Percentiles rank a stretch among this genome's conserved stretches.
Conservation (phyloP, 1,140 invertebrate species). For the Cephus cinctus region DNA sequence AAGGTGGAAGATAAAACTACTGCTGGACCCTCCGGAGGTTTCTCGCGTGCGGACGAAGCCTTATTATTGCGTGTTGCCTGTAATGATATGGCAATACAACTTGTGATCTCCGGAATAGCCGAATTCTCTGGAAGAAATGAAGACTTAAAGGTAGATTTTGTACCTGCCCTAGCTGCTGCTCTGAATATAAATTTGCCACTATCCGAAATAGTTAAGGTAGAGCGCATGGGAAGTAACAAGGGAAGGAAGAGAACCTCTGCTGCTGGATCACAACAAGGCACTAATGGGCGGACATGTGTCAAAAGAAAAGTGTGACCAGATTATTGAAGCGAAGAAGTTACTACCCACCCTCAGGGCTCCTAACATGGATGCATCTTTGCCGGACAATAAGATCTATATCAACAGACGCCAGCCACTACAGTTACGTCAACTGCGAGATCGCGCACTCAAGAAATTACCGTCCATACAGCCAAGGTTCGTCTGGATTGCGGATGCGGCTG, state of each 20-base stretch:
- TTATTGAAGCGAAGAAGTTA: not conserved
- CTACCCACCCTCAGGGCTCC: not conserved
- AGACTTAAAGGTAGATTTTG: not conserved
- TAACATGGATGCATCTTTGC: not conserved
- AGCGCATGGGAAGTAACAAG: constrained; percentile 1
- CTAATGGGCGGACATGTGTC: not conserved
- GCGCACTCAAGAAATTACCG: not conserved
- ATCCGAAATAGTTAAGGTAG: not conserved
- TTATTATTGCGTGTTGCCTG: not conserved
- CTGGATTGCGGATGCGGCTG: not conserved
- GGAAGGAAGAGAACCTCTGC: not conserved
- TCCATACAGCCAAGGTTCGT: not conserved
- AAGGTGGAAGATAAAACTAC: not conserved
- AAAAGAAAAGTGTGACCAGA: not conserved
- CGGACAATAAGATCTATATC: not conserved
- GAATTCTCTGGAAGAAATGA: not conserved
- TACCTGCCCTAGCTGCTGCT: not conserved
- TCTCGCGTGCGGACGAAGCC: not conserved
- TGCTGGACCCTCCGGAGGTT: not conserved
- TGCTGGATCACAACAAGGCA: not conserved
- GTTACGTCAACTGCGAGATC: not conserved
- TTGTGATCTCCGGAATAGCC: not conserved
- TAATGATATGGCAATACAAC: not conserved
- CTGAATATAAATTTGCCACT: not conserved
- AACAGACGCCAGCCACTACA: not conserved